phyloP scores from a whole-genome alignment of 2,113 vertebrate species.

The Heliornis fulica region DNA sequence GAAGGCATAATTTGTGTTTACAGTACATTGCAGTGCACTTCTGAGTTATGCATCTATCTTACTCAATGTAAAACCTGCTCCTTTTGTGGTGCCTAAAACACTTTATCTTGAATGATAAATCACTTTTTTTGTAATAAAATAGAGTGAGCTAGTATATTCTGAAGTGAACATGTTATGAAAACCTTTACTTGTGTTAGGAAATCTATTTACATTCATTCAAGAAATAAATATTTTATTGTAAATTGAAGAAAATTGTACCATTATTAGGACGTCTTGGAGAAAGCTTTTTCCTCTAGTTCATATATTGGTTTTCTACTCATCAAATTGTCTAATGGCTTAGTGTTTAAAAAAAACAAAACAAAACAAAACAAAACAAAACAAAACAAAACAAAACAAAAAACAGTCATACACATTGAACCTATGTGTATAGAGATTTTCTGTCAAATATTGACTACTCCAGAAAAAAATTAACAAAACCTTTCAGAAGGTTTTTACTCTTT shows the following conservation, averaged over 20 bases:
- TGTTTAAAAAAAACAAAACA: neutral
- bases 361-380: no score
- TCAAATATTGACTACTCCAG: neutral
- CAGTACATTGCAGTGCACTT: neutral
- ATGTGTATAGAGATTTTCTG: neutral
- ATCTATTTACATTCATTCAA: neutral
- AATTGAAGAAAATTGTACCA: neutral
- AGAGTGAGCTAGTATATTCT: neutral
- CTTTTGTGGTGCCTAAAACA: neutral
- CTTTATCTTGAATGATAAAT: neutral
- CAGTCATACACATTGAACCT: neutral
- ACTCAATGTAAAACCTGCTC: neutral
- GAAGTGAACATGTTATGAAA: neutral
- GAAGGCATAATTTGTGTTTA: neutral
- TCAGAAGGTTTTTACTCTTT: neutral
- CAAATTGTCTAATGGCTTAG: neutral
- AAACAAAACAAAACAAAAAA: no score
- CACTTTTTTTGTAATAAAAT: neutral
- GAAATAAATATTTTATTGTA: neutral
- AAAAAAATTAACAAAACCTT: neutral
- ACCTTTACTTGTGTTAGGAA: neutral
- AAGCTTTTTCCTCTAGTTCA: neutral
- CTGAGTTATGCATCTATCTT: neutral
- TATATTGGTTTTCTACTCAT: neutral
- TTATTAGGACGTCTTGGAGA: neutral